Base-by-base conservation (phyloP, 53 echinoderm and acorn worm species). In the Mesocentrotus franciscanus region DNA sequence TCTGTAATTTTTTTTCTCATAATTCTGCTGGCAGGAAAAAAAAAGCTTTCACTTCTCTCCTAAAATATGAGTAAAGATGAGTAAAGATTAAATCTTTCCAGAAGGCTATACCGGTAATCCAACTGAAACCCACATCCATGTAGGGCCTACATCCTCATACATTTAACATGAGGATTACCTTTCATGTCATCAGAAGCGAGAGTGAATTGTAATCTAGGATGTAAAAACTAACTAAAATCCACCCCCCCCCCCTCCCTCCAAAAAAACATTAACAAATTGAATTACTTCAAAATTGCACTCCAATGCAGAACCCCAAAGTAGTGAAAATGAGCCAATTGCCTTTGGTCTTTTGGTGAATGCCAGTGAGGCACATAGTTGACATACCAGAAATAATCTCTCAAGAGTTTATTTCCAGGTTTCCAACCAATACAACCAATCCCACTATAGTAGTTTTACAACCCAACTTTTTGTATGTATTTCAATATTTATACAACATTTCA, bases 331-430 rank as follows among this genome's bases (percentile, higher is more conserved):
- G 32, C 29, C 74, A 1, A 11, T 12, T 12, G 32, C 81, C 39
- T n/a, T 87, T 39, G 24, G 87, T 27, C n/a, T 58, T 58, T 58
- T 57, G 17, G 72, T 72, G 0, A 30, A 32, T 87, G 29, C 10
- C 18, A 87, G 10, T 58, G 11, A 58, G 56, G 58, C 26, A 87
- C 17, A 87, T 87, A n/a, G 14, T n/a, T 58, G 87, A 58, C 87
- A 87, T 87, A n/a, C 87, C 87, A 87, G 27, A 58, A 87, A 84
- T n/a, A 57, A 57, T 87, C 58, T 84, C 24, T 11, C 8, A 49
- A 49, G 57, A 87, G 59, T n/a, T 84, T 79, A 36, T 79, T 79
- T 79, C 34, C 33, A 36, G 17, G 79, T 79, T 79, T 79, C 36
- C 79, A 33, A 71, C 71, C 3, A 4, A 71, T 49, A 49, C 49